phyloP scores from a whole-genome alignment of 2,113 vertebrate genomes.

The Calyptommatus sinebrachiatus region DNA sequence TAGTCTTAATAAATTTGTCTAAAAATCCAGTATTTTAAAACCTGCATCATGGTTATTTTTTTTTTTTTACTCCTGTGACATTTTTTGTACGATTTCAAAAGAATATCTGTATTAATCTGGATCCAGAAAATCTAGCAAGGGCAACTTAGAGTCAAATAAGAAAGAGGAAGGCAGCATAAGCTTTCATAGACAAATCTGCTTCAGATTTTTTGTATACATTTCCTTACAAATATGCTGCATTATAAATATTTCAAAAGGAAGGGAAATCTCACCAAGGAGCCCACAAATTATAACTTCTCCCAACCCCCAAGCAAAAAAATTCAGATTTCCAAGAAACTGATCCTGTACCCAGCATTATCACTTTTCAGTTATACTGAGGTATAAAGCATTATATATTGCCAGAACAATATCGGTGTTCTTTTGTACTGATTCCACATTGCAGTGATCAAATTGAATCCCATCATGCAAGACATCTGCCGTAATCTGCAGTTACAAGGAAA shows the following conservation, averaged over 20 bases:
- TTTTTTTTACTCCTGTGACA: too few species aligned
- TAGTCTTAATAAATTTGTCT: neutral
- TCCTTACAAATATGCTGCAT: too few species aligned
- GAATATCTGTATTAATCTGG: too few species aligned
- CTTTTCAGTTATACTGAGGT: neutral
- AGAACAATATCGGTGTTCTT: conserved; percentile 4
- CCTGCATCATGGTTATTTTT: neutral
- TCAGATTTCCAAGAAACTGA: neutral
- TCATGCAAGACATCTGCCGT: conserved; percentile 48
- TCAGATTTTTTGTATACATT: too few species aligned
- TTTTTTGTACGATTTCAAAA: too few species aligned
- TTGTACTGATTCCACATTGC: neutral
- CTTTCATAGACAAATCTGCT: too few species aligned
- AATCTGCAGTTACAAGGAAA: conserved; percentile 53
- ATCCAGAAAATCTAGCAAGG: too few species aligned
- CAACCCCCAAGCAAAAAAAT: neutral
- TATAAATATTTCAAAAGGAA: too few species aligned
- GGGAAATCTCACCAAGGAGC: too few species aligned
- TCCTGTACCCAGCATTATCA: neutral
- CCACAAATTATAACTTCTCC: too few species aligned
- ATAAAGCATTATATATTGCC: conserved; percentile 20
- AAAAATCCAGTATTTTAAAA: neutral
- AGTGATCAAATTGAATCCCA: conserved; percentile 38
- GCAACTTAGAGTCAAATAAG: too few species aligned
- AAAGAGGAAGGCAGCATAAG: too few species aligned